Percentiles rank a stretch among this genome's conserved stretches.
Conservation (phyloP, 2,888 invertebrate species). For the Andrena camellia region DNA sequence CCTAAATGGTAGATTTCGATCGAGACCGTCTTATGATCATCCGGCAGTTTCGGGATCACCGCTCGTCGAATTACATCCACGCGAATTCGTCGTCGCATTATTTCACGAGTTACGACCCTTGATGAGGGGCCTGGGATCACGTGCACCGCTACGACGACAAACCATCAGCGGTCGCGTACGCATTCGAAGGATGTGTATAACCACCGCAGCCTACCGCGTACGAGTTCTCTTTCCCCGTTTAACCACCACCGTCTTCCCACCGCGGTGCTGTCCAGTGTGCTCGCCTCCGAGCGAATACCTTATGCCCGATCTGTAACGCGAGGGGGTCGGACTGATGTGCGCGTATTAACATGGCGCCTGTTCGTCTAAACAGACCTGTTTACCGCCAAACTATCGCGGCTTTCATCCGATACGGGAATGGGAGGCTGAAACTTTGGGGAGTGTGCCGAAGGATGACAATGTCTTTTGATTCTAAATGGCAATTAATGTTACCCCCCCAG, state of each 20-base stretch:
- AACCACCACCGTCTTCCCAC: constrained; percentile 22
- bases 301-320: constrained; percentile 22
- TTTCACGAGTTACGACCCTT: constrained; percentile 82
- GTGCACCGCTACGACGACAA: constrained; percentile 71
- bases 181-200: constrained; percentile 66
- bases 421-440: too few species aligned
- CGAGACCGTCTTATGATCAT: constrained; percentile 80
- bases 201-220: constrained; percentile 47
- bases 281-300: constrained; percentile 24
- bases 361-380: constrained; percentile 25
- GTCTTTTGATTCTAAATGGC: too few species aligned
- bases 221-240: constrained; percentile 51
- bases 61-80: constrained; percentile 76
- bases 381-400: neutral
- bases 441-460: too few species aligned
- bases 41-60: constrained; percentile 77
- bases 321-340: neutral
- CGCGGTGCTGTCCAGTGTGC: neutral
- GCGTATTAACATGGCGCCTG: neutral
- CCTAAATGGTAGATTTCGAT: constrained; percentile 73
- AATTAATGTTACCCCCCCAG: too few species aligned
- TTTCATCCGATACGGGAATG: neutral
- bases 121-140: constrained; percentile 80
- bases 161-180: constrained; percentile 70
- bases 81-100: constrained; percentile 78